Conservation (phyloP, 2,888 invertebrate genomes). For the Frankliniella intonsa region DNA sequence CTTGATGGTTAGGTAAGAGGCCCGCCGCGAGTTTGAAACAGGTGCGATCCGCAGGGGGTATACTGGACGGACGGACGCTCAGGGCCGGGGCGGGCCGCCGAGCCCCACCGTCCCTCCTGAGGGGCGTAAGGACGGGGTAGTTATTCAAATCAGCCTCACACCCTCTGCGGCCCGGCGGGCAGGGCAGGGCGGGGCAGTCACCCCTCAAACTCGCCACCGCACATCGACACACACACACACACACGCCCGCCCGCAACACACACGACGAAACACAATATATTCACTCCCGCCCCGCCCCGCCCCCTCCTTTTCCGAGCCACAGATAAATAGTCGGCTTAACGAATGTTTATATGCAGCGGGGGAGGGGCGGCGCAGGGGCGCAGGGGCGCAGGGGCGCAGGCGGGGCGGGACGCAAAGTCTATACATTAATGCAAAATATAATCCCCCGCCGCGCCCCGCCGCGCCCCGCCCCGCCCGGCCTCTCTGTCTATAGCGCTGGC, state of each 20-base stretch:
- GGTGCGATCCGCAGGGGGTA: too few relatives aligned
- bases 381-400: not conserved
- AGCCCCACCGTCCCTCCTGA: not conserved
- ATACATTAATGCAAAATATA: constrained; percentile 25
- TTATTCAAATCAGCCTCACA: constrained; percentile 13
- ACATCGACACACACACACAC: not conserved
- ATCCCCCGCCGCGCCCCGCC: not conserved
- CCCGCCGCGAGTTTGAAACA: too few relatives aligned
- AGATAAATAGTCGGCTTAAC: constrained; percentile 24
- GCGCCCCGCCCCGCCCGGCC: not conserved
- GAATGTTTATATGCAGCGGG: constrained; percentile 25
- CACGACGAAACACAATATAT: too few relatives aligned
- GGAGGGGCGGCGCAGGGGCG: not conserved
- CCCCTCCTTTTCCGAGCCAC: constrained; percentile 5
- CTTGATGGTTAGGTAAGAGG: too few relatives aligned
- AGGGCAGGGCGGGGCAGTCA: too few relatives aligned
- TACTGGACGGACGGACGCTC: too few relatives aligned
- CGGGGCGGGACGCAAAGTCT: not conserved
- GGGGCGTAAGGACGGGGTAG: not conserved
- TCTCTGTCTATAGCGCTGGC: too few relatives aligned
- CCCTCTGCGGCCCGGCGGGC: not conserved
- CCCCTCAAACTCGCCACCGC: too few relatives aligned
- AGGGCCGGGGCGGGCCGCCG: too few relatives aligned
- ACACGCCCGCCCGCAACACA: not conserved
- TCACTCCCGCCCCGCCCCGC: not conserved